Percentiles rank a stretch among this genome's conserved stretches.
Evolutionary conservation across 1,140 invertebrate species (phyloP).

Genomic region (Chironomus striatipennis): DNA sequence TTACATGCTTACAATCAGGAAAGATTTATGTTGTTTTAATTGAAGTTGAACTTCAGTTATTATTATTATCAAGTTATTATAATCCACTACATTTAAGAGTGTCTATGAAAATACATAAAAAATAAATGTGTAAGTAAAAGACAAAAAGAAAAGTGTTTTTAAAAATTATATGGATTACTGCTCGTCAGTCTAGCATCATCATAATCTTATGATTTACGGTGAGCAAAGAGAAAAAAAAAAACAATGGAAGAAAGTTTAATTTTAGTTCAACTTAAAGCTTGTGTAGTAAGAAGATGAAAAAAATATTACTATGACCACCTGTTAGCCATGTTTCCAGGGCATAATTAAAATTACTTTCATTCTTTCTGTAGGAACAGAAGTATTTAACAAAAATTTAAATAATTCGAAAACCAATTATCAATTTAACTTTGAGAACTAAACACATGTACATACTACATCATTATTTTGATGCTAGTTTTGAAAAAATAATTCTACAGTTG

Average conservation of each 20-base stretch:
- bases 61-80: conserved; percentile 21
- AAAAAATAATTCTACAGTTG: background rate
- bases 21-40: conserved; percentile 18
- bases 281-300: background rate
- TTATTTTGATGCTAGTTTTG: background rate
- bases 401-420: conserved; percentile 3
- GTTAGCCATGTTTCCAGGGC: background rate
- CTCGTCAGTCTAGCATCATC: conserved; percentile 1
- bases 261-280: background rate
- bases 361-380: background rate
- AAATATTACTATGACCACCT: conserved; percentile 11
- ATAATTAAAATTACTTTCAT: conserved; percentile 20
- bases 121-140: background rate
- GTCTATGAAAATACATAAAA: no score
- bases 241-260: background rate
- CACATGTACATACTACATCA: no score
- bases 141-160: background rate
- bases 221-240: background rate
- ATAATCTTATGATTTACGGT: background rate
- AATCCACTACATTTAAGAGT: background rate
- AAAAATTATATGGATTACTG: conserved; percentile 17
- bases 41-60: conserved; percentile 19
- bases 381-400: conserved; percentile 10
- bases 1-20: background rate
- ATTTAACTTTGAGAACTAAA: background rate